These are phyloP conservation scores for Decapterus maruadsi DNA, from an alignment of 2,797 vertebrate genomes.

Conservation along the genomic window DNA sequence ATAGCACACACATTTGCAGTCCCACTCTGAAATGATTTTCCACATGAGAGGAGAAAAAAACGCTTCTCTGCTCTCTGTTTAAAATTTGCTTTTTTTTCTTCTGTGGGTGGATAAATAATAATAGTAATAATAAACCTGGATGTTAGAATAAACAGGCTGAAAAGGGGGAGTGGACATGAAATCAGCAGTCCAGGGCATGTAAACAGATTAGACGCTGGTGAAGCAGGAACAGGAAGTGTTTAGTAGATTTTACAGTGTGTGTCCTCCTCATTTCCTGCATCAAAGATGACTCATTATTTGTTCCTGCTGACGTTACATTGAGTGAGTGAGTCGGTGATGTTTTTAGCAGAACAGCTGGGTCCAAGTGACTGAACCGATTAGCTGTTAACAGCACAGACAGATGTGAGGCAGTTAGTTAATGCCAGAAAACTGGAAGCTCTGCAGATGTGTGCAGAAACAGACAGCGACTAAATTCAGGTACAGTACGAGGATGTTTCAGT, in stretches of 20 bases:
- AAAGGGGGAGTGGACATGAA: conserved; percentile 14
- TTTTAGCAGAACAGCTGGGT: not conserved
- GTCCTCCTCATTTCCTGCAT: conserved; percentile 24
- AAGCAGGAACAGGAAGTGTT: conserved; percentile 18
- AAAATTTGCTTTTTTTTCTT: conserved; percentile 21
- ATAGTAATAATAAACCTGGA: not conserved
- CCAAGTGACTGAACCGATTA: conserved; percentile 33
- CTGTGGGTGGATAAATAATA: conserved; percentile 18
- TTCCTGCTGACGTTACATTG: conserved; percentile 27
- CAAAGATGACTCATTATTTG: conserved; percentile 31
- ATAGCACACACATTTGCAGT: not conserved
- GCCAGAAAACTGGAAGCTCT: conserved; percentile 20
- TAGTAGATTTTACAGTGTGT: not conserved
- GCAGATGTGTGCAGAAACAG: conserved; percentile 18
- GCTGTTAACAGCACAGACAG: conserved; percentile 35
- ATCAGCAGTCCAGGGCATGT: conserved; percentile 29
- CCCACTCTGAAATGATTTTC: conserved; percentile 22
- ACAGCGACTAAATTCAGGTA: not conserved
- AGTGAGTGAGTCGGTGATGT: conserved; percentile 21
- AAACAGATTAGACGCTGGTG: conserved; percentile 36
- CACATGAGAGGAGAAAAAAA: not conserved
- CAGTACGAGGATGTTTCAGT: not conserved
- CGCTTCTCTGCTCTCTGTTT: not conserved
- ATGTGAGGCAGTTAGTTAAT: conserved; percentile 24
- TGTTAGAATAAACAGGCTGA: conserved; percentile 38